These are phyloP conservation scores for Artemisiospiza belli DNA, from an alignment of 2,113 vertebrate species.

Conservation along the genomic window DNA sequence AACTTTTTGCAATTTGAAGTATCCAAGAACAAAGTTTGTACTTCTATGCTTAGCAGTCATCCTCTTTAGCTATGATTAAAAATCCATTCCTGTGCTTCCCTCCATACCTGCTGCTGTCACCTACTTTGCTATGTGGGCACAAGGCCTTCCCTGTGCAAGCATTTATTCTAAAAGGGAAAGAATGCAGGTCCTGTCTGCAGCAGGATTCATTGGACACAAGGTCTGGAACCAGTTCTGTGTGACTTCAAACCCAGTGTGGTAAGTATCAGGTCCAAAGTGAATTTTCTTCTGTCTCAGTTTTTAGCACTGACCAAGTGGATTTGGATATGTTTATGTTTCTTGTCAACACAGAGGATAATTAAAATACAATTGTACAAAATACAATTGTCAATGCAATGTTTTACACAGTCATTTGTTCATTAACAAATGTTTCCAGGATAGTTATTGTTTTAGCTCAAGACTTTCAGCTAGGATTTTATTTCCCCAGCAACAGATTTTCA, in stretches of 20 bases:
- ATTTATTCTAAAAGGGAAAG: not conserved
- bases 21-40: not conserved
- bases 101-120: not conserved
- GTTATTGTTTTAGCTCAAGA: not conserved
- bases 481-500: not conserved
- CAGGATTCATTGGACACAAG: not conserved
- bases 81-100: not conserved
- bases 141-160: not conserved
- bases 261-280: not conserved
- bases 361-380: not conserved
- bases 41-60: not conserved
- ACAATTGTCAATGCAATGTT: not conserved
- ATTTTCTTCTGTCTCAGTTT: not conserved
- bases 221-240: not conserved
- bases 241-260: not conserved
- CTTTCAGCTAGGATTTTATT: not conserved
- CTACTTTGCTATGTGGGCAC: not conserved
- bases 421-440: not conserved
- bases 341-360: not conserved
- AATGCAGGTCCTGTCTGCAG: not conserved
- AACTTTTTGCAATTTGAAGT: not conserved
- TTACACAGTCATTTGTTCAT: not conserved
- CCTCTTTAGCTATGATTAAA: not conserved
- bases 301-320: not conserved
- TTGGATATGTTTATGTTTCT: not conserved